These are phyloP conservation scores for Meteorus colon DNA, from an alignment of 2,888 invertebrate species.

Conservation along the genomic window DNA sequence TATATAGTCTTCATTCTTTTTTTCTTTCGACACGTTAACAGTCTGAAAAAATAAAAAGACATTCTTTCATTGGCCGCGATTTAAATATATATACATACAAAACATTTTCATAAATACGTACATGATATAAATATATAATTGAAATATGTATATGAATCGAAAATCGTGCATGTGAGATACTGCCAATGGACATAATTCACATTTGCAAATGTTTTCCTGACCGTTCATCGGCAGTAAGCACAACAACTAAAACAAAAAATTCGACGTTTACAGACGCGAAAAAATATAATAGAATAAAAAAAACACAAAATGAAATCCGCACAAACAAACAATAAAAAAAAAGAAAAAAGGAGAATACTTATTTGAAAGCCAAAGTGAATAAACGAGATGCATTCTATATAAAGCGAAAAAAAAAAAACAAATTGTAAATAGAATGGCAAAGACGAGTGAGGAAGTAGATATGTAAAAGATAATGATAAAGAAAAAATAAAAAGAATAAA, in stretches of 20 bases:
- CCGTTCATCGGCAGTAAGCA: background rate
- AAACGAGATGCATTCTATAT: background rate
- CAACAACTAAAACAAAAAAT: background rate
- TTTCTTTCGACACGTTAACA: background rate
- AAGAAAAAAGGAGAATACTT: background rate
- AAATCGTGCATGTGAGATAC: background rate
- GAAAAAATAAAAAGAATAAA: conserved; percentile 5
- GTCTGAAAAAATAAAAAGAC: background rate
- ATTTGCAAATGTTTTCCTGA: background rate
- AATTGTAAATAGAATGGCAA: background rate
- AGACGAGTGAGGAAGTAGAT: background rate
- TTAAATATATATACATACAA: conserved; percentile 6
- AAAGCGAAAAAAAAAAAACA: background rate
- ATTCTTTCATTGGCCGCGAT: background rate
- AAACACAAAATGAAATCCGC: background rate
- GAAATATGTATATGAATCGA: background rate
- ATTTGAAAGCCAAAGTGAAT: background rate
- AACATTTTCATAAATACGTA: conserved; percentile 15
- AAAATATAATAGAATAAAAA: background rate
- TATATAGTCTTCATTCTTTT: background rate
- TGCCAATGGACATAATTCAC: background rate
- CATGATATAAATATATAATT: background rate
- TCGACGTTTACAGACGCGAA: background rate
- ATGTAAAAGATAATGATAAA: background rate
- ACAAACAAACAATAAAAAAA: background rate